Conservation (phyloP, 2,888 invertebrate genomes). For the Rhagonycha fulva region DNA sequence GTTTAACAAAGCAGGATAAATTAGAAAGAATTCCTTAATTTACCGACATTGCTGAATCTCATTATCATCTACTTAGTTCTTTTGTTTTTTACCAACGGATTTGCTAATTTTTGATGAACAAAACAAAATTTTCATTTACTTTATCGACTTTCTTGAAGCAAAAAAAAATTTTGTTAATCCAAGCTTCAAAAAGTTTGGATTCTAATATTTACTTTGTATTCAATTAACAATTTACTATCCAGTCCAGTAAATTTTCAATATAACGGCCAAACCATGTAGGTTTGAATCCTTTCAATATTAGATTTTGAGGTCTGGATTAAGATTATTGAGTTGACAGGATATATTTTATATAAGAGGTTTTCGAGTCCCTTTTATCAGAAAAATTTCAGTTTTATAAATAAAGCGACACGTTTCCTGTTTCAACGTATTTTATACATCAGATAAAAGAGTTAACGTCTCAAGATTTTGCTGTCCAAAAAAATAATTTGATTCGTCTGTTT, state of each 20-base stretch:
- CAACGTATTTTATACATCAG: not conserved
- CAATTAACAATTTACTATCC: not conserved
- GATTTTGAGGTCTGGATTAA: not conserved
- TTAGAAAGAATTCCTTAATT: not conserved
- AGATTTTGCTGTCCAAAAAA: no score
- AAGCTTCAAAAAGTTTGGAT: not conserved
- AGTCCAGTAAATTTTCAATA: not conserved
- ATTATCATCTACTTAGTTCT: not conserved
- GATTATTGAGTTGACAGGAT: not conserved
- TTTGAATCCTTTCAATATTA: not conserved
- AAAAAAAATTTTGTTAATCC: not conserved
- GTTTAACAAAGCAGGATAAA: not conserved
- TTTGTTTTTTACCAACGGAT: not conserved
- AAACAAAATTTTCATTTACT: not conserved
- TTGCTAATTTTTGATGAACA: not conserved
- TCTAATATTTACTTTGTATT: not conserved
- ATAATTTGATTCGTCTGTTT: not conserved
- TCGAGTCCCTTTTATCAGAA: not conserved
- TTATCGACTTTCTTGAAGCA: not conserved
- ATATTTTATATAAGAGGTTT: not conserved
- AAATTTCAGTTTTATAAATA: not conserved
- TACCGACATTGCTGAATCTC: not conserved
- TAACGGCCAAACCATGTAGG: not conserved
- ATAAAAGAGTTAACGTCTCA: no score
- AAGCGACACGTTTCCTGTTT: not conserved